These are phyloP conservation scores for Ophraella communa DNA, from an alignment of 2,888 invertebrate species.

Conservation along the genomic window DNA sequence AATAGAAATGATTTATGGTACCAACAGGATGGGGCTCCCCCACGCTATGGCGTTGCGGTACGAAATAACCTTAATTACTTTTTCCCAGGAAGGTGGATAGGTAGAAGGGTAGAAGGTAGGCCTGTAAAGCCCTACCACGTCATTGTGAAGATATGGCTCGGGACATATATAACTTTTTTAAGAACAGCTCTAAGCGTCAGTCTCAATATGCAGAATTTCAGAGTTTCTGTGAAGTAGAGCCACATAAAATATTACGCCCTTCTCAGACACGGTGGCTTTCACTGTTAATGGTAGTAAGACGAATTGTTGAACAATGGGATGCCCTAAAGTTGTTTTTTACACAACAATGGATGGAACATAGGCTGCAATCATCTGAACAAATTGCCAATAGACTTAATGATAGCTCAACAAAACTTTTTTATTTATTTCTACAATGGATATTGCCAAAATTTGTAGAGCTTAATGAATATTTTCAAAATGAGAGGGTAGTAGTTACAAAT, in stretches of 20 bases:
- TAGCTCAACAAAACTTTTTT: slow-evolving; percentile 1
- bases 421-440: slow-evolving; percentile 12
- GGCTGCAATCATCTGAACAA: slow-evolving; percentile 1
- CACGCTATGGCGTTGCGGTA: too few relatives aligned
- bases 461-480: background rate
- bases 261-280: slow-evolving; percentile 13
- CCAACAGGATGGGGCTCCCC: too few relatives aligned
- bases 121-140: too few relatives aligned
- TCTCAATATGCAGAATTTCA: slow-evolving; percentile 11
- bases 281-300: slow-evolving; percentile 6
- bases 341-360: slow-evolving; percentile 10
- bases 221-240: background rate
- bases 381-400: slow-evolving; percentile 6
- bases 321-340: slow-evolving; percentile 9
- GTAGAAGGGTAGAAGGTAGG: too few relatives aligned
- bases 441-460: slow-evolving; percentile 14
- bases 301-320: slow-evolving; percentile 16
- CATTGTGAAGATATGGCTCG: too few relatives aligned
- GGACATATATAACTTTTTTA: too few relatives aligned
- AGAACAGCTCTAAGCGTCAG: slow-evolving; percentile 1
- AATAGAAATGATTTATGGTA: too few relatives aligned
- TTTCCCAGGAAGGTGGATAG: too few relatives aligned
- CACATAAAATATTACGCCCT: slow-evolving; percentile 1
- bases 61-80: too few relatives aligned
- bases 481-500: background rate